These are phyloP conservation scores for Etheostoma nigrum DNA, from an alignment of 2,797 vertebrate genomes.

Conservation along the genomic window DNA sequence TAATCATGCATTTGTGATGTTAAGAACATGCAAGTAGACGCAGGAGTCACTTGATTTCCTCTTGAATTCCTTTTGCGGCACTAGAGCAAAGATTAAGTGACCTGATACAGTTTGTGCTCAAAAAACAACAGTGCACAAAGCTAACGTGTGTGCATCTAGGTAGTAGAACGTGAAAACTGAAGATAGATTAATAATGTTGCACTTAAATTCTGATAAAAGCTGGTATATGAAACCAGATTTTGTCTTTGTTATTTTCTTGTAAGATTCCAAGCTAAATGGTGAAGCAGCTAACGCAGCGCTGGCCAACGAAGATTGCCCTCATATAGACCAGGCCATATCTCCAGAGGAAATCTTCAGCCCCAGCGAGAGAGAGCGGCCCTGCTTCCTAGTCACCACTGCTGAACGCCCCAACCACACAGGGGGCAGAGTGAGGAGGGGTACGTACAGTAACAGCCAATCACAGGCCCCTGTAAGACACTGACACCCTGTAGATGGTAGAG, in stretches of 20 bases:
- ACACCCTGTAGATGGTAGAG: constrained; percentile 71
- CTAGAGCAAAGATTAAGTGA: constrained; percentile 33
- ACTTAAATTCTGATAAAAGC: constrained; percentile 2
- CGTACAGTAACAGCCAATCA: constrained; percentile 90
- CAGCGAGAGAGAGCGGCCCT: constrained; percentile 97
- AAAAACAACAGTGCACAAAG: constrained; percentile 27
- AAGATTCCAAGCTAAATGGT: constrained; percentile 99
- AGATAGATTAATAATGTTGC: constrained; percentile 11
- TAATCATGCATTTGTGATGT: constrained; percentile 37
- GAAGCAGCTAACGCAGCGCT: constrained; percentile 98
- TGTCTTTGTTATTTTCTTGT: constrained; percentile 36
- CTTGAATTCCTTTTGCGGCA: constrained; percentile 22
- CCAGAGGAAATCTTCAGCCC: constrained; percentile 99
- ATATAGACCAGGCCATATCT: constrained; percentile 99
- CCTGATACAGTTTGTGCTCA: constrained; percentile 22
- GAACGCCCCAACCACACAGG: constrained; percentile 97
- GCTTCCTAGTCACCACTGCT: constrained; percentile 98
- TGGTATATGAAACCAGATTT: constrained; percentile 32
- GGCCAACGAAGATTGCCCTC: constrained; percentile 99
- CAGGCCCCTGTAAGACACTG: constrained; percentile 80
- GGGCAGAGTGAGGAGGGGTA: constrained; percentile 99
- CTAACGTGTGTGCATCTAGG: constrained; percentile 32
- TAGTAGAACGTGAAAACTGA: not conserved
- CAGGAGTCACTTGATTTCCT: constrained; percentile 27
- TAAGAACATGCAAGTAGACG: constrained; percentile 39